Conservation (phyloP, 1,140 invertebrate species). For the Aphidius ervi region DNA sequence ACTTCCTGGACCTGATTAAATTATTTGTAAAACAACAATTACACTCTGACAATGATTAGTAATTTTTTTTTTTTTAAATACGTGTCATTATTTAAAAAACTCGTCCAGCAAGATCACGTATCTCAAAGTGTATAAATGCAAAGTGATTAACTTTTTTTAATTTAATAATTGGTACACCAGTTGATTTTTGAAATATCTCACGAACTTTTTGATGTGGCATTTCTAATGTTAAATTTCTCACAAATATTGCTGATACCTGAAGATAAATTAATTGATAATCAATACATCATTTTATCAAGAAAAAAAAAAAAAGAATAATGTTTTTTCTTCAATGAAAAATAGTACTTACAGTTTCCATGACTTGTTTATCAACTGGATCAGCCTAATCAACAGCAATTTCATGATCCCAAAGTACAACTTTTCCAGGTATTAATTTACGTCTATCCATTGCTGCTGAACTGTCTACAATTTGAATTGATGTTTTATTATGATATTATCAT, state of each 20-base stretch:
- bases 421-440: slow-evolving; percentile 68
- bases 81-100: no score
- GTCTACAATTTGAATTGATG: slow-evolving; percentile 34
- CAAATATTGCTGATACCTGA: slow-evolving; percentile 48
- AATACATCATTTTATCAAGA: not conserved
- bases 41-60: slow-evolving; percentile 1
- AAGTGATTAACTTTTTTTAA: slow-evolving; percentile 52
- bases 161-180: slow-evolving; percentile 43
- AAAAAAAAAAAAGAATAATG: not conserved
- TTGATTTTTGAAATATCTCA: slow-evolving; percentile 35
- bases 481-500: slow-evolving; percentile 56
- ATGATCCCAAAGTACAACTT: slow-evolving; percentile 65
- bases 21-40: no score
- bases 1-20: slow-evolving; percentile 21
- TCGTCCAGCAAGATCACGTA: no score
- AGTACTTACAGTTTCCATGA: slow-evolving; percentile 63
- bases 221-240: slow-evolving; percentile 43
- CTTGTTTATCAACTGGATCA: slow-evolving; percentile 68
- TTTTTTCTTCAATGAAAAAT: not conserved
- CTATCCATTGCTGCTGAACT: slow-evolving; percentile 75
- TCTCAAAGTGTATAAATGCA: slow-evolving; percentile 37
- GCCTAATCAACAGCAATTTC: slow-evolving; percentile 83
- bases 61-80: slow-evolving; percentile 15
- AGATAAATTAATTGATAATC: not conserved
- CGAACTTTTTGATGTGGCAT: slow-evolving; percentile 24